Evolutionary conservation across 1,140 invertebrate species (phyloP), one percentile per base, ranked within the genome.

Genomic region (Solen grandis): DNA sequence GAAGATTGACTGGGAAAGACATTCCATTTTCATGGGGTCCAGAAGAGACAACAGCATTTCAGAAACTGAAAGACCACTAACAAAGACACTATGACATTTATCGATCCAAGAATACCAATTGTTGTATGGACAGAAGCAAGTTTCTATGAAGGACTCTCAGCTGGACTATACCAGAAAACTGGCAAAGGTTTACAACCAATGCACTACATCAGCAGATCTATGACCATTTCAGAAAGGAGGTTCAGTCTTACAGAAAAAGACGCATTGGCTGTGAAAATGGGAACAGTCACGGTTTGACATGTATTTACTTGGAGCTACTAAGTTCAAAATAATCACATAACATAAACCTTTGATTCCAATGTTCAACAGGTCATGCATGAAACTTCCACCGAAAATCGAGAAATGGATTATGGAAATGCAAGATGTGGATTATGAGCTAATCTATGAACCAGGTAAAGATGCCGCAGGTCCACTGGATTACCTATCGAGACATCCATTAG

Each of bases 221-320:
- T n/a, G n/a, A n/a, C n/a, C n/a, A n/a, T n/a, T 33, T 68, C 86
- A n/a, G 88, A 92, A 85, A 84, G 75, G 46, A 54, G 88, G 59
- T 93, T 92, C 77, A 92, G 85, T 5, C 89, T 92, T 73, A 91
- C 91, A 19, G 92, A 93, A 79, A 91, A 91, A 80, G 92, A 93
- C 77, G 81, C 86, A 27, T 57, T 92, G 8, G 59, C 41, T 46
- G 41, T 46, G 41, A 46, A n/a, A 36, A 68, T 84, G 90, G 88
- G 82, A 60, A 16, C 70, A 76, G 31, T 46, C 29, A 35, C 0
- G 75, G 46, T 79, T 82, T n/a, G n/a, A 50, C 19, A 72, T 73
- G 31, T 70, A 78, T 36, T 78, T 82, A 25, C 82, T 88, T 54
- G 80, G 68, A 63, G 63, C 82, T 62, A 76, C 79, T 29, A 84